Percentiles rank a stretch among this genome's conserved stretches.
Evolutionary conservation across 2,113 vertebrate genomes (phyloP).

Genomic region (Setophaga coronata): DNA sequence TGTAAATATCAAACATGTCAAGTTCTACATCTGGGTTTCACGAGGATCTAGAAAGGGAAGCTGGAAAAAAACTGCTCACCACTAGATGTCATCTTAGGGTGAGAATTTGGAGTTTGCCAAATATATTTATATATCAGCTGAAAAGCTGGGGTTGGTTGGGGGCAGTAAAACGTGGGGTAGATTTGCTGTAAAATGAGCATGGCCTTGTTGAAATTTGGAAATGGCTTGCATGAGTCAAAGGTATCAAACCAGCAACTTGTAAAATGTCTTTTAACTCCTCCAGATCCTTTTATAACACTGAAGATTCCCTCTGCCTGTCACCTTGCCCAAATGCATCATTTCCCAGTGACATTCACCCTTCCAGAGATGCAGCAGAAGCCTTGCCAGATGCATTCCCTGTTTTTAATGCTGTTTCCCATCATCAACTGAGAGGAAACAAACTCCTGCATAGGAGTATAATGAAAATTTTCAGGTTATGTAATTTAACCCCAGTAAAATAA

Average conservation of each 20-base stretch:
- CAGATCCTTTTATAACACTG: not conserved
- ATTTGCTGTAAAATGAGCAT: not conserved
- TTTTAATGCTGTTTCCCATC: not conserved
- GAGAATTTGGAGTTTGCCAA: not conserved
- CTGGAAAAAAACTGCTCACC: not conserved
- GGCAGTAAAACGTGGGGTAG: not conserved
- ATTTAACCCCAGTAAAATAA: not conserved
- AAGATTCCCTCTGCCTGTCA: not conserved
- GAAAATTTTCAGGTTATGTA: not conserved
- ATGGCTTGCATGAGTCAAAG: not conserved
- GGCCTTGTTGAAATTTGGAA: not conserved
- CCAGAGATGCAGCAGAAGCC: not conserved
- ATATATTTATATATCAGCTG: not conserved
- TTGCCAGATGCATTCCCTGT: not conserved
- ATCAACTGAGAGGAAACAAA: not conserved
- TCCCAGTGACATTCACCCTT: not conserved
- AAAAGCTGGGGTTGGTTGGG: not conserved
- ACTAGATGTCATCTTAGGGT: constrained; percentile 30
- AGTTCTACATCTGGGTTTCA: not conserved
- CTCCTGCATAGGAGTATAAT: not conserved
- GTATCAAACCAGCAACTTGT: not conserved
- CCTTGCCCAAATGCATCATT: not conserved
- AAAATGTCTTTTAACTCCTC: not conserved
- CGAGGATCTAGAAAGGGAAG: not conserved
- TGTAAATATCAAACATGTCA: not conserved